Evolutionary conservation across 2,888 invertebrate genomes (phyloP), one percentile per base, ranked within the genome.

Genomic region (Elegia similella): DNA sequence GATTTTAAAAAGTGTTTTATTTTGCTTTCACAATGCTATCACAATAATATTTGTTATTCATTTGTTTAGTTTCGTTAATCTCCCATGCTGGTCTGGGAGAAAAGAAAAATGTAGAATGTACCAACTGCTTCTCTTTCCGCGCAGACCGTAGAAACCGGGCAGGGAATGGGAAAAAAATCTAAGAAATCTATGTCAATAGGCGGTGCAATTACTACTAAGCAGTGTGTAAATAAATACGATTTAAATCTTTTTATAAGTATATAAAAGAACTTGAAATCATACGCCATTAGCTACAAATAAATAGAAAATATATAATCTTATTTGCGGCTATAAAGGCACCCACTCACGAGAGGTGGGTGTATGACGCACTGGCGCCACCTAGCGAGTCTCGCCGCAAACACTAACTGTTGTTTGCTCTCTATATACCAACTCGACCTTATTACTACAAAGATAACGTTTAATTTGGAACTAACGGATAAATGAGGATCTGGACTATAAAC

Each of bases 321-420:
- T 66, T 67, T 61, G 66, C 55, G 44, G 65, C 68, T 65, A 66
- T 69, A 68, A 61, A 65, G 67, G 58, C 60, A 64, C 62, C 67
- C 68, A 69, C 63, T 72, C 66, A 63, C 66, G 60, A 59, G 59
- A 59, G 55, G 65, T 79, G 76, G 75, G 75, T 72, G 71, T 68
- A 64, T 73, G 69, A 64, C 70, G 67, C 63, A 64, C 55, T 61
- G 69, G 70, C 75, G 78, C 77, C 78, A 73, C 73, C 75, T 75
- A 68, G 66, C 62, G 67, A 62, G 58, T 60, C 62, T 58, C 60
- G 62, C 65, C 69, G 61, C 67, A 70, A 61, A 64, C 56, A 65
- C 56, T 63, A 68, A 70, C 67, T 65, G 62, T 63, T 69, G 67
- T 71, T 73, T 70, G 70, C 69, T 68, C 64, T 59, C 61, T 64